These are phyloP conservation scores for Phaedon cochleariae DNA, from an alignment of 2,888 invertebrate species.

Conservation along the genomic window DNA sequence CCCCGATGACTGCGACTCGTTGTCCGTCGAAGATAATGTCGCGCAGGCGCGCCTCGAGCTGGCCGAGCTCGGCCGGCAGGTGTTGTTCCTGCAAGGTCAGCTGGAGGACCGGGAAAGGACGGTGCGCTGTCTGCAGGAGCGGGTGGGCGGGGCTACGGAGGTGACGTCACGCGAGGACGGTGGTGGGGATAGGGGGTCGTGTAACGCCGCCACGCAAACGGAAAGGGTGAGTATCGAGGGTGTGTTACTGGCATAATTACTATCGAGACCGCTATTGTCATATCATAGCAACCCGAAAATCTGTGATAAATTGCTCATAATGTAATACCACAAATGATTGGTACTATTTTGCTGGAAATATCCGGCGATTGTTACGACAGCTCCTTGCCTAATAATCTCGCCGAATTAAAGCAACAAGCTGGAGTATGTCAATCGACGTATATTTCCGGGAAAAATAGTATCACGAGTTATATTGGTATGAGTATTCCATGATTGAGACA, in stretches of 20 bases:
- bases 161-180: slow-evolving; percentile 62
- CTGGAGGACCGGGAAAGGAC: slow-evolving; percentile 86
- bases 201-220: slow-evolving; percentile 87
- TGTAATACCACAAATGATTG: too few relatives aligned
- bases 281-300: too few relatives aligned
- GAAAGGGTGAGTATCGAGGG: slow-evolving; percentile 76
- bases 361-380: too few relatives aligned
- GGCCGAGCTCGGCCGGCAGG: slow-evolving; percentile 82
- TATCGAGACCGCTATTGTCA: neutral
- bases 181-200: slow-evolving; percentile 64
- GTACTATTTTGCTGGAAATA: too few relatives aligned
- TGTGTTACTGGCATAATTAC: neutral
- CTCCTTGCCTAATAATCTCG: too few relatives aligned
- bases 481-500: too few relatives aligned
- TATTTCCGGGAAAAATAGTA: too few relatives aligned
- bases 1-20: slow-evolving; percentile 54
- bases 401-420: too few relatives aligned
- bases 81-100: slow-evolving; percentile 84
- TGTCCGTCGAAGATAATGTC: slow-evolving; percentile 62
- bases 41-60: slow-evolving; percentile 69
- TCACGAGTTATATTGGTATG: too few relatives aligned
- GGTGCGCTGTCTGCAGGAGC: slow-evolving; percentile 81
- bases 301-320: too few relatives aligned
- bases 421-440: too few relatives aligned
- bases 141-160: slow-evolving; percentile 65